Evolutionary conservation across 2,888 invertebrate genomes (phyloP).

Genomic region (Petrophora chlorosata): DNA sequence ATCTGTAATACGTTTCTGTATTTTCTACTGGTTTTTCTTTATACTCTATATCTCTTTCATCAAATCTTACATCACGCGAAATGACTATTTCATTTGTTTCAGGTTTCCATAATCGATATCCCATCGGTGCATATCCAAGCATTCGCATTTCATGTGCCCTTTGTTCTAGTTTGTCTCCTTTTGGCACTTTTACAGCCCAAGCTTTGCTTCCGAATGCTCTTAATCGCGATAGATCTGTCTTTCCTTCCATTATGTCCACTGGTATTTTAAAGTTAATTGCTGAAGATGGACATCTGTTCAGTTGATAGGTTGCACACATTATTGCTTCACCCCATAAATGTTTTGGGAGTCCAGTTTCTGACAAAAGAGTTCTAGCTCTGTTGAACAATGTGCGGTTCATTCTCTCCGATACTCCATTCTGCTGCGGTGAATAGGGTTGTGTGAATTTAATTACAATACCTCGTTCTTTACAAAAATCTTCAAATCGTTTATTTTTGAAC

Average conservation of each 20-base stretch:
- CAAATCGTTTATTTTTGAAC: conserved; percentile 6
- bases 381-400: neutral
- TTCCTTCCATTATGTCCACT: neutral
- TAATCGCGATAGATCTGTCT: neutral
- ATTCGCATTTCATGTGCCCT: neutral
- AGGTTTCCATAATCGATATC: neutral
- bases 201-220: neutral
- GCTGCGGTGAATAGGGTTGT: neutral
- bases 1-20: too few species aligned
- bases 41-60: neutral
- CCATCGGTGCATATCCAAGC: neutral
- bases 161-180: neutral
- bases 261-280: too few species aligned
- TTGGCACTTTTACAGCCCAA: neutral
- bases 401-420: neutral
- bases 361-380: neutral
- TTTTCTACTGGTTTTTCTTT: too few species aligned
- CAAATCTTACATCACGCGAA: neutral
- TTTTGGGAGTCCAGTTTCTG: neutral
- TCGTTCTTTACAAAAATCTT: neutral
- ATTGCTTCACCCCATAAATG: neutral
- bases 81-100: neutral
- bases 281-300: neutral
- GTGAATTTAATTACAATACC: neutral
- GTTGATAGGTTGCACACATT: neutral